Evolutionary conservation across 1,140 invertebrate genomes (phyloP).

Genomic region (Sesamia nonagrioides): DNA sequence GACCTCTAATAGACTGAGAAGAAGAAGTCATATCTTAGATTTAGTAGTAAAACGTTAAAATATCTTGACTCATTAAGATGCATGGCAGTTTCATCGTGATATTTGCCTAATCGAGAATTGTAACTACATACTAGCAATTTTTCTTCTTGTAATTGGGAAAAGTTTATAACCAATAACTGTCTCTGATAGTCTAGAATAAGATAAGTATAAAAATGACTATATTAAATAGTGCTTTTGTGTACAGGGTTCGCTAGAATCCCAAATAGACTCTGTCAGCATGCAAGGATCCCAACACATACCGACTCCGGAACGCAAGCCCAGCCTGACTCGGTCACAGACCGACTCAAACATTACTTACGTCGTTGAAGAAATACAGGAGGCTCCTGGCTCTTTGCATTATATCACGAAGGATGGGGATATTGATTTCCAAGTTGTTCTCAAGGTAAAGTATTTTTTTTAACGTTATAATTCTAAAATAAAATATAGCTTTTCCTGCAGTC

Average conservation of each 20-base stretch:
- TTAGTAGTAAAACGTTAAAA: too few species aligned
- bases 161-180: too few species aligned
- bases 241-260: slow-evolving; percentile 93
- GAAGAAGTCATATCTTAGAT: too few species aligned
- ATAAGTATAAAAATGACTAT: not conserved
- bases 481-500: not conserved
- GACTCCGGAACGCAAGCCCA: slow-evolving; percentile 90
- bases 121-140: too few species aligned
- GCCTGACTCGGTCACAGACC: slow-evolving; percentile 95
- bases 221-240: slow-evolving; percentile 17
- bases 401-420: slow-evolving; percentile 98
- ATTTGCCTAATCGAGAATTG: too few species aligned
- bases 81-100: too few species aligned
- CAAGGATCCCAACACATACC: slow-evolving; percentile 88
- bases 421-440: slow-evolving; percentile 96
- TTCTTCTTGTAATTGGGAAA: too few species aligned
- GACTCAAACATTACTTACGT: slow-evolving; percentile 98
- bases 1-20: too few species aligned
- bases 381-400: slow-evolving; percentile 96
- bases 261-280: slow-evolving; percentile 92
- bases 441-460: slow-evolving; percentile 86
- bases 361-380: slow-evolving; percentile 93
- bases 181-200: too few species aligned
- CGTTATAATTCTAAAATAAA: not conserved
- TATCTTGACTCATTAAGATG: too few species aligned